phyloP scores from a whole-genome alignment of 2,888 invertebrate genomes.

The Thalpophila matura region DNA sequence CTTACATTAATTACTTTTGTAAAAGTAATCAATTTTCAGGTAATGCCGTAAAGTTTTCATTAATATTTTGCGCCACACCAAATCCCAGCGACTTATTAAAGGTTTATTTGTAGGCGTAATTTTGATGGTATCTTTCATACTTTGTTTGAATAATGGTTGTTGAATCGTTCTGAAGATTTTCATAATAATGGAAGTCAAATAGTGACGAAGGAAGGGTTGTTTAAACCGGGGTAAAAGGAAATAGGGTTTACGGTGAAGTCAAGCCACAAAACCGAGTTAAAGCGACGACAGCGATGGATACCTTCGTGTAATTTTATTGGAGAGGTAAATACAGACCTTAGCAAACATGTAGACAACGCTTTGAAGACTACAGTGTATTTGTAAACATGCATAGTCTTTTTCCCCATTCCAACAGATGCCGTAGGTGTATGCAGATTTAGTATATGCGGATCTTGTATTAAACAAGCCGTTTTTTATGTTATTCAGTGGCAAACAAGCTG shows the following conservation, averaged over 20 bases:
- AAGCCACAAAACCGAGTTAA: constrained; percentile 12
- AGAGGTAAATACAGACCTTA: constrained; percentile 5
- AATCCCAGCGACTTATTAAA: constrained; percentile 35
- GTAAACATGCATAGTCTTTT: not conserved
- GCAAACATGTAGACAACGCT: not conserved
- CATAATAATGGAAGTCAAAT: constrained; percentile 50
- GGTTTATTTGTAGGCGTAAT: constrained; percentile 47
- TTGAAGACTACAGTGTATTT: not conserved
- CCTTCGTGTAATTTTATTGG: constrained; percentile 1
- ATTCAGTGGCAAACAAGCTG: no score
- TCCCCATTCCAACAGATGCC: not conserved
- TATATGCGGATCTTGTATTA: no score
- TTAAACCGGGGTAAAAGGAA: not conserved
- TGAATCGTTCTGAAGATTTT: constrained; percentile 46
- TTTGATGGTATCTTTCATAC: constrained; percentile 50
- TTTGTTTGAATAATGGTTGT: constrained; percentile 46
- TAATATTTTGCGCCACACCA: constrained; percentile 45
- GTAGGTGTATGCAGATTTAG: no score
- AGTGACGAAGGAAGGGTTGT: constrained; percentile 15
- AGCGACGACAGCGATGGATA: not conserved
- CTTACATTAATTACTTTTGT: constrained; percentile 57
- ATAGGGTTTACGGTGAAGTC: constrained; percentile 21
- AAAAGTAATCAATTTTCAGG: constrained; percentile 58
- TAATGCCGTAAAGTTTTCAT: constrained; percentile 52
- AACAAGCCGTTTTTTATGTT: no score